Base-by-base conservation (phyloP, 1,140 invertebrate species). In the Protaetia brevitarsis region DNA sequence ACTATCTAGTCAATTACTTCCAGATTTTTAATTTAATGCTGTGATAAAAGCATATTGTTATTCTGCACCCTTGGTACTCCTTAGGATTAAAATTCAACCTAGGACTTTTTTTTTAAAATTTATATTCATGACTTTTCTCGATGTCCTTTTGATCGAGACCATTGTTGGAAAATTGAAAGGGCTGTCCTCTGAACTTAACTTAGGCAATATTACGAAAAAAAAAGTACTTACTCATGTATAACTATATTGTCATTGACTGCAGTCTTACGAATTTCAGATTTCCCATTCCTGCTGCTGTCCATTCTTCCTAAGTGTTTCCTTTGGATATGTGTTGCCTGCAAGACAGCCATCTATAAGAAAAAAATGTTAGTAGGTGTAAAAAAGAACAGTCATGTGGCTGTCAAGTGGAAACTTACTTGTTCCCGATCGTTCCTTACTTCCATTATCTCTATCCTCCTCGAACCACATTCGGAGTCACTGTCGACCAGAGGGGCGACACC, bases 401-500 rank as follows among this genome's bases (percentile, higher is more conserved):
- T n/a, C n/a, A n/a, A n/a, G n/a, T n/a, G n/a, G n/a, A n/a, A n/a
- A 59, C 11, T 10, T 59, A 29, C 57, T 21, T 59, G 29, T 31
- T 29, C 30, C 28, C 16, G 6, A 59, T 30, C 30, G n/a, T 13
- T 59, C 13, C 26, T 34, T n/a, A 59, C n/a, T 59, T 10, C 7
- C 57, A 29, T 29, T 29, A 6, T 29, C 11, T 5, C 57, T 29
- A 10, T 34, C 29, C 19, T 36, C 27, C 16, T 62, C 19, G 29
- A 34, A 34, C 29, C 60, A 62, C 10, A 23, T 36, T 67, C 28
- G 8, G 51, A 67, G n/a, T 71, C 66, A 63, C 37, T 41, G 19
- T 60, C 65, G 1, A 19, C 29, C 10, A 69, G 31, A n/a, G 66
- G 11, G 30, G 61, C 30, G 8, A 69, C 65, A 7, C 68, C 68